Evolutionary conservation across 2,888 invertebrate species (phyloP).

Genomic region (Tholera decimalis): DNA sequence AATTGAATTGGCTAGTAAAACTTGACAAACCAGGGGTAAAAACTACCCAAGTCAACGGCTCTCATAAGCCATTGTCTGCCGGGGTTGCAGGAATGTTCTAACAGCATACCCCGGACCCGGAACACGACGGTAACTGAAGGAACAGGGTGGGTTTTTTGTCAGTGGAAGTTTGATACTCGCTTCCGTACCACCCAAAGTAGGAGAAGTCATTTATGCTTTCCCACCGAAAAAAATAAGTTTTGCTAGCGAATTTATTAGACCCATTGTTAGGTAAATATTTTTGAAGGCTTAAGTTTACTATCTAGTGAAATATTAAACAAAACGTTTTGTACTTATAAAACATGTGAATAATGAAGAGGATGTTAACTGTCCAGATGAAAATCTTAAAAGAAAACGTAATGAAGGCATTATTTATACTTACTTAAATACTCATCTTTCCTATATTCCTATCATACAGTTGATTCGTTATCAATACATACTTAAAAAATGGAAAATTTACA

Average conservation of each 20-base stretch:
- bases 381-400: background rate
- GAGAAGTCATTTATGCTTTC: background rate
- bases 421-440: background rate
- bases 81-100: background rate
- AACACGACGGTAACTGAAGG: too few species aligned
- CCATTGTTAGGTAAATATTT: slow-evolving; percentile 35
- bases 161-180: too few species aligned
- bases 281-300: slow-evolving; percentile 32
- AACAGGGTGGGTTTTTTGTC: too few species aligned
- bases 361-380: slow-evolving; percentile 52
- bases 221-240: too few species aligned
- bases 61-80: too few species aligned
- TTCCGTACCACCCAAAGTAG: too few species aligned
- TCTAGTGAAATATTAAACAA: slow-evolving; percentile 42
- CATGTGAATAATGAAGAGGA: slow-evolving; percentile 63
- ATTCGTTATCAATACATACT: slow-evolving; percentile 9
- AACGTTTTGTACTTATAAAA: slow-evolving; percentile 77
- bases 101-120: too few species aligned
- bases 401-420: slow-evolving; percentile 10
- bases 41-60: background rate
- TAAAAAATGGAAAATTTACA: too few species aligned
- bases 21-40: background rate
- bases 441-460: too few species aligned
- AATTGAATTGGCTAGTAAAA: background rate
- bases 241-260: too few species aligned